These are phyloP conservation scores for Dromius quadrimaculatus DNA, from an alignment of 2,888 invertebrate species.

Conservation along the genomic window DNA sequence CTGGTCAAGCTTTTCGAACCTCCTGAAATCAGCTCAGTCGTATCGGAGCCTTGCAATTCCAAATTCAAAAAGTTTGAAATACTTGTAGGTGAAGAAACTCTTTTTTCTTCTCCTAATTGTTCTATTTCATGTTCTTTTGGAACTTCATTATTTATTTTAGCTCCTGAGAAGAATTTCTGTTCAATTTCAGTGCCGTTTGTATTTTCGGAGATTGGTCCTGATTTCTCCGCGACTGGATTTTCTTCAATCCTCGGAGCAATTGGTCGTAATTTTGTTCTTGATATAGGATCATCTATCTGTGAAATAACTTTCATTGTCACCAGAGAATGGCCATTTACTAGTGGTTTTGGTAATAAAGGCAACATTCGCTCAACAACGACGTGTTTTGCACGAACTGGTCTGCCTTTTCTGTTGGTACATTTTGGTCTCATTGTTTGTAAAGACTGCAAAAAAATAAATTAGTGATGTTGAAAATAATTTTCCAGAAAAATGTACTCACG, in stretches of 20 bases:
- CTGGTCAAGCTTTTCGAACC: conserved; percentile 56
- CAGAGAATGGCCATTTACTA: conserved; percentile 67
- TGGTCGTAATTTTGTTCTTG: conserved; percentile 50
- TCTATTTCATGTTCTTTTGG: conserved; percentile 43
- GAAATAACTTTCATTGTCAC: conserved; percentile 66
- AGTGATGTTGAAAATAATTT: conserved; percentile 4
- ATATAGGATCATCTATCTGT: conserved; percentile 54
- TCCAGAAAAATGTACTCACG: conserved; percentile 63
- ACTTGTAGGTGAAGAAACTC: conserved; percentile 60
- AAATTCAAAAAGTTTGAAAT: conserved; percentile 60
- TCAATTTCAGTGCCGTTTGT: conserved; percentile 8
- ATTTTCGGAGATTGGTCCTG: conserved; percentile 20
- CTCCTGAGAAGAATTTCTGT: conserved; percentile 25
- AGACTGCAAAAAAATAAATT: conserved; percentile 56
- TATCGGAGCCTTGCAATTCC: conserved; percentile 55
- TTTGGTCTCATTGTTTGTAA: conserved; percentile 63
- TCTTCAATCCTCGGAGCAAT: conserved; percentile 54
- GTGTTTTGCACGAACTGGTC: conserved; percentile 68
- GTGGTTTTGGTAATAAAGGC: conserved; percentile 73
- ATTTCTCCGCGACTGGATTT: not conserved
- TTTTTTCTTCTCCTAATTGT: conserved; percentile 55
- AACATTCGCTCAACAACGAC: conserved; percentile 83
- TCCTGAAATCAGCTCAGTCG: conserved; percentile 52
- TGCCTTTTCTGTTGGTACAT: conserved; percentile 65
- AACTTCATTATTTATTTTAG: not conserved